Base-by-base conservation (phyloP, 2,797 vertebrate genomes). In the Margarornis squamiger region DNA sequence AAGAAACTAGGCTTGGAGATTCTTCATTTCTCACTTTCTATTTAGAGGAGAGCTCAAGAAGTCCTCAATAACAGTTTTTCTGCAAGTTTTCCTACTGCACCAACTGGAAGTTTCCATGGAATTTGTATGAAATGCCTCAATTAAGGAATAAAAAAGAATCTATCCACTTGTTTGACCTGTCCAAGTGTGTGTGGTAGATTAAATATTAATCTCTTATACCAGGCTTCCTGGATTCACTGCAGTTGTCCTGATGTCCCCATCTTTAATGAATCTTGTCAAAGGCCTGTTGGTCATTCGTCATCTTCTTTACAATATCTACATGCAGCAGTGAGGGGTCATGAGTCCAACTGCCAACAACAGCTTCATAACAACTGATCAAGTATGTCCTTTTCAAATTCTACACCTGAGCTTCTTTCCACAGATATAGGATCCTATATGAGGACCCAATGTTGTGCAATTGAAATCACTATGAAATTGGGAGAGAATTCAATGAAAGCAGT, bases 361-460 rank as follows among this genome's bases (percentile, higher is more conserved):
- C 17, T 29, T 68, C 38, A 19, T 11, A 63, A 49, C 14, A 71
- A 29, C 15, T 57, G 43, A 62, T 5, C 58, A n/a, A 78, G 68
- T 12, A 23, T 0, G 1, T 36, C 1, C 38, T 88, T 39, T 34
- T 11, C 43, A 54, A 46, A 62, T 6, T 66, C 6, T 10, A 7
- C 27, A 41, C 2, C 10, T 3, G 8, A 59, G 17, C 19, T 78
- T 29, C 27, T 52, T 46, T 63, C 51, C 38, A 57, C 24, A 59
- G 49, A 32, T 29, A 24, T 1, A 63, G 13, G n/a, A 10, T 43
- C 19, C 16, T 18, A 1, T 3, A 5, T 21, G 10, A 57, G 36
- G 3, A 27, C 32, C 14, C 22, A 41, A 4, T 19, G 14, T 27
- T 74, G 34, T 32, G 48, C 5, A 0, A n/a, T 24, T 16, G 43